Evolutionary conservation across 2,888 invertebrate genomes (phyloP).

Genomic region (Chrysotoxum bicinctum): DNA sequence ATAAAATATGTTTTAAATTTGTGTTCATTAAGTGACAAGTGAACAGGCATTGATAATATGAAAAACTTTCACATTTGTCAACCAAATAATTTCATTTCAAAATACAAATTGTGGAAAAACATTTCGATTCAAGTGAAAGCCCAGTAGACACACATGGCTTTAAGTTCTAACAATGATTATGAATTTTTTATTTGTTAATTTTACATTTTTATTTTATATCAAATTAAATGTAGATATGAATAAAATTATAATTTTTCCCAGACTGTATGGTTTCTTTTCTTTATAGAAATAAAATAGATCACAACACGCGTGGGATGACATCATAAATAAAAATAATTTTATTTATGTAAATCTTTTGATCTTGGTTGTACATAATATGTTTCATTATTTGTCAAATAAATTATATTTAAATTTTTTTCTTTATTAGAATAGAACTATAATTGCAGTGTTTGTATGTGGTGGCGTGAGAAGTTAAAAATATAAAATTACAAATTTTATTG

Average conservation of each 20-base stretch:
- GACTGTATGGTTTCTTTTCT: constrained; percentile 22
- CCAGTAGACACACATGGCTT: too few relatives aligned
- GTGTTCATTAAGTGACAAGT: too few relatives aligned
- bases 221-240: background rate
- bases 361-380: constrained; percentile 7
- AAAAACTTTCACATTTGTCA: too few relatives aligned
- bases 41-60: too few relatives aligned
- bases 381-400: constrained; percentile 30
- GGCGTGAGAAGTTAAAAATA: background rate
- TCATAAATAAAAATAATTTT: constrained; percentile 14
- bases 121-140: too few relatives aligned
- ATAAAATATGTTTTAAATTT: too few relatives aligned
- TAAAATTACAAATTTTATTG: constrained; percentile 30
- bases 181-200: background rate
- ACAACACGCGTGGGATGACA: background rate
- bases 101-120: too few relatives aligned
- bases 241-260: background rate
- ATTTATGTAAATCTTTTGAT: constrained; percentile 40
- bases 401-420: background rate
- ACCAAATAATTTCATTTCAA: too few relatives aligned
- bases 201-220: background rate
- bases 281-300: background rate
- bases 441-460: background rate
- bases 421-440: background rate
- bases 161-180: too few relatives aligned